phyloP scores from a whole-genome alignment of 2,888 invertebrate genomes.

The Creontiades dilutus region DNA sequence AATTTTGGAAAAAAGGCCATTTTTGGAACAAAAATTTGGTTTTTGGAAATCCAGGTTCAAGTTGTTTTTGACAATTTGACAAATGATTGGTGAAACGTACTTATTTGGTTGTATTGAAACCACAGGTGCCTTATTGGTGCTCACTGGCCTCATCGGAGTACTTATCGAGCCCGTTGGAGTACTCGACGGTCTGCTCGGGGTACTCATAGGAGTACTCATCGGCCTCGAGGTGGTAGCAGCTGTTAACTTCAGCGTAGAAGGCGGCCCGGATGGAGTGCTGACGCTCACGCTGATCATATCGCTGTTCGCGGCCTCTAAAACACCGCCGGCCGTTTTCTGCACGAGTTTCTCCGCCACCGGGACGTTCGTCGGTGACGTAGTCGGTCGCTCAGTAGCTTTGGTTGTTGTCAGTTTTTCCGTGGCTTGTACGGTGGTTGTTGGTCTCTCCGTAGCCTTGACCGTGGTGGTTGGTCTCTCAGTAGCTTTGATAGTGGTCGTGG shows the following conservation, averaged over 20 bases:
- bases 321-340: conserved; percentile 33
- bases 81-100: background rate
- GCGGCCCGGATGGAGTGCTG: conserved; percentile 54
- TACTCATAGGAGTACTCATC: background rate
- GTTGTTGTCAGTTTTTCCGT: background rate
- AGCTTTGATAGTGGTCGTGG: conserved; percentile 38
- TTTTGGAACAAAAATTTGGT: too few species aligned
- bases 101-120: conserved; percentile 39
- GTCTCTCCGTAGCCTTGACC: conserved; percentile 59
- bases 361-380: conserved; percentile 5
- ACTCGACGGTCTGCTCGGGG: conserved; percentile 10
- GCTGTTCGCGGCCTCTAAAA: conserved; percentile 23
- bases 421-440: background rate
- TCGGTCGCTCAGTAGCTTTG: background rate
- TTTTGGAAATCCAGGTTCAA: too few species aligned
- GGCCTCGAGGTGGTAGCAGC: conserved; percentile 33
- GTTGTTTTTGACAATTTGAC: too few species aligned
- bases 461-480: conserved; percentile 53
- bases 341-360: conserved; percentile 65
- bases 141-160: conserved; percentile 23
- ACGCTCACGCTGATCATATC: conserved; percentile 56
- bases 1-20: too few species aligned
- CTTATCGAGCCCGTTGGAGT: conserved; percentile 7
- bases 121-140: conserved; percentile 29
- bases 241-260: conserved; percentile 53